Percentiles rank a stretch among this genome's conserved stretches.
Conservation (phyloP, 2,113 vertebrate genomes). For the Melanostigma gelatinosum region DNA sequence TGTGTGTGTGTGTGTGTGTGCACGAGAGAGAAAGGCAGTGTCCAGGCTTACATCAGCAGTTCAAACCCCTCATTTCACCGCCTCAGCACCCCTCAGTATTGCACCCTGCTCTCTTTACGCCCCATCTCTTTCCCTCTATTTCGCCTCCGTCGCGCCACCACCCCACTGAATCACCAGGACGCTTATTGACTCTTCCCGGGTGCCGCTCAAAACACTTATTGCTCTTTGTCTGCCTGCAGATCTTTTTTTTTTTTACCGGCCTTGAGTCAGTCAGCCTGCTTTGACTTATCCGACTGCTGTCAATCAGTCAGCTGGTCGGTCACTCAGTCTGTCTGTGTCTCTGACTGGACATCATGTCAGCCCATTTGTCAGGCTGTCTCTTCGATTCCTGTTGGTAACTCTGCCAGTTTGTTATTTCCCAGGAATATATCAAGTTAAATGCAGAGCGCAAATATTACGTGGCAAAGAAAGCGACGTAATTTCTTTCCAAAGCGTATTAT, state of each 20-base stretch:
- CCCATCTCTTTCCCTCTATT: constrained; percentile 70
- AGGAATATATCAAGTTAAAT: no score
- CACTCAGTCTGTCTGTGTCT: constrained; percentile 36
- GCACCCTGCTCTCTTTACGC: constrained; percentile 70
- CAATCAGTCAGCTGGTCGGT: constrained; percentile 22
- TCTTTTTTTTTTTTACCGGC: constrained; percentile 1
- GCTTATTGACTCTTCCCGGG: constrained; percentile 57
- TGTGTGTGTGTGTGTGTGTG: constrained; percentile 21
- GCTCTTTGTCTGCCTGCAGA: constrained; percentile 35
- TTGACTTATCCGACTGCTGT: constrained; percentile 42
- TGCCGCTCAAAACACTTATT: constrained; percentile 34
- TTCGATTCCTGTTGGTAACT: not conserved
- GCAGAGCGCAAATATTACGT: no score
- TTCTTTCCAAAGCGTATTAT: no score
- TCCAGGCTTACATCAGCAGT: constrained; percentile 79
- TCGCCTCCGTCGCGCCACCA: constrained; percentile 44
- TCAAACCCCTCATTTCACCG: constrained; percentile 76
- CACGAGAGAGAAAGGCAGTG: constrained; percentile 48
- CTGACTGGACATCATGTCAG: constrained; percentile 5
- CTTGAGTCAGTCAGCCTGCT: constrained; percentile 40
- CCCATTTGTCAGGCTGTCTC: constrained; percentile 19
- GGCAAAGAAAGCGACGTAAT: no score
- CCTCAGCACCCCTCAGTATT: constrained; percentile 79
- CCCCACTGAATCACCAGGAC: constrained; percentile 52
- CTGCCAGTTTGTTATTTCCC: not conserved